Conservation (phyloP, 2,888 invertebrate genomes). For the Amphipyra berbera region DNA sequence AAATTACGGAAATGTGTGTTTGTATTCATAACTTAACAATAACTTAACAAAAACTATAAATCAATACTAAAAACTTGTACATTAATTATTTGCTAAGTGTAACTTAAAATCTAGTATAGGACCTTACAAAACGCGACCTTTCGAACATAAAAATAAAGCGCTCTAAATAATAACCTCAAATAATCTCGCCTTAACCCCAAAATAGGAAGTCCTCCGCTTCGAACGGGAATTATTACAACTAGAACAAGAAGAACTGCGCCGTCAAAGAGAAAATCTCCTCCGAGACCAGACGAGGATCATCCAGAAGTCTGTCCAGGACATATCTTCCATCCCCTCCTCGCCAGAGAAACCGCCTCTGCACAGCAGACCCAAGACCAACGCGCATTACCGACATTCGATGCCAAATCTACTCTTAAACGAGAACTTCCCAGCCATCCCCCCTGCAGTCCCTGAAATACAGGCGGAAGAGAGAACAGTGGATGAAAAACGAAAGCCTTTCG, state of each 20-base stretch:
- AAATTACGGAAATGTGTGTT: neutral
- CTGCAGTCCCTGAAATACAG: constrained; percentile 63
- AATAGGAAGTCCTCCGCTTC: constrained; percentile 93
- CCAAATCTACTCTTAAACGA: constrained; percentile 84
- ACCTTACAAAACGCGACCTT: constrained; percentile 28
- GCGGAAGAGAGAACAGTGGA: constrained; percentile 70
- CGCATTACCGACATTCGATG: constrained; percentile 86
- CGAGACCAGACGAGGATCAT: constrained; percentile 91
- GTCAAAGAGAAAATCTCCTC: constrained; percentile 93
- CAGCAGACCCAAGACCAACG: constrained; percentile 65
- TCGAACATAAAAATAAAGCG: constrained; percentile 3
- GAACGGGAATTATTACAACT: constrained; percentile 94
- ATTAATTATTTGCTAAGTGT: neutral
- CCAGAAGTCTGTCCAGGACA: constrained; percentile 91
- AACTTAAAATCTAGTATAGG: constrained; percentile 10
- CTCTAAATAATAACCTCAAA: constrained; percentile 6
- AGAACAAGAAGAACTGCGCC: constrained; percentile 94
- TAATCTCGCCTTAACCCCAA: constrained; percentile 43
- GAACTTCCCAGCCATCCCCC: constrained; percentile 67
- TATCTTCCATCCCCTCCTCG: constrained; percentile 77
- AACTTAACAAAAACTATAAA: neutral
- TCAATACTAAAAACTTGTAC: constrained; percentile 29
- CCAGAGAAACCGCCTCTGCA: constrained; percentile 79
- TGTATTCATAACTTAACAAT: constrained; percentile 24
- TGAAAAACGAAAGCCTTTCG: constrained; percentile 83